These are phyloP conservation scores for Plotosus lineatus DNA, from an alignment of 2,113 vertebrate genomes.

Conservation along the genomic window DNA sequence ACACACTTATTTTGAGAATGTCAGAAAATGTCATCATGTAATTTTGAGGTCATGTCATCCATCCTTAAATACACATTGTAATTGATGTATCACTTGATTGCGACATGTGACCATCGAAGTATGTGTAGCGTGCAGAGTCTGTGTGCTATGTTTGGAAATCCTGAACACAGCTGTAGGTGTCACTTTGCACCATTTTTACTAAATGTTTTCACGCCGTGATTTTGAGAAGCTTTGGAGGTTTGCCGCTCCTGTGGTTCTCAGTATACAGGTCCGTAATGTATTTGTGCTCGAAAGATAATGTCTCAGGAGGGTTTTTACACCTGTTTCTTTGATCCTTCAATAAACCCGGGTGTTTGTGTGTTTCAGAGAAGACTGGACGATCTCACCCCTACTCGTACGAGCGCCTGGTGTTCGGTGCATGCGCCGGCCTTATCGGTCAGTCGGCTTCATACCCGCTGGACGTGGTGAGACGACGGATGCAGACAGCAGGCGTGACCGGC, in stretches of 20 bases:
- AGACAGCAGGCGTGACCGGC: slow-evolving; percentile 90
- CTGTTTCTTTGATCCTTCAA: not conserved
- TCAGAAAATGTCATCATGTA: too few species aligned
- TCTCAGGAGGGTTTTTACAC: not conserved
- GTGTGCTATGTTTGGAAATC: too few species aligned
- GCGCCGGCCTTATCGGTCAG: slow-evolving; percentile 90
- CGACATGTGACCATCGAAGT: too few species aligned
- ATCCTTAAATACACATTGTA: too few species aligned
- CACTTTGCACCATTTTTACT: not conserved
- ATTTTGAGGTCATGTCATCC: too few species aligned
- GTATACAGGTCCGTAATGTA: not conserved
- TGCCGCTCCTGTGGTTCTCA: not conserved
- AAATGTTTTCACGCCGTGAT: not conserved
- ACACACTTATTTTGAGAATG: too few species aligned
- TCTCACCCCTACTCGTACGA: slow-evolving; percentile 84
- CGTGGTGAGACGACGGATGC: slow-evolving; percentile 95
- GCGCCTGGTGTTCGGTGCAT: slow-evolving; percentile 89
- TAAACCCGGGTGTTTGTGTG: not conserved
- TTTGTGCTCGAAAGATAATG: not conserved
- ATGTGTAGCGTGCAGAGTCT: too few species aligned
- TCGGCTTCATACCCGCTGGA: slow-evolving; percentile 95
- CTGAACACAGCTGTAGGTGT: too few species aligned
- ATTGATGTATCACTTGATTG: too few species aligned
- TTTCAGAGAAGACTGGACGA: slow-evolving; percentile 81
- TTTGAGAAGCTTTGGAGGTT: not conserved